phyloP scores from a whole-genome alignment of 2,888 invertebrate species.

The Ariolimax columbianus region DNA sequence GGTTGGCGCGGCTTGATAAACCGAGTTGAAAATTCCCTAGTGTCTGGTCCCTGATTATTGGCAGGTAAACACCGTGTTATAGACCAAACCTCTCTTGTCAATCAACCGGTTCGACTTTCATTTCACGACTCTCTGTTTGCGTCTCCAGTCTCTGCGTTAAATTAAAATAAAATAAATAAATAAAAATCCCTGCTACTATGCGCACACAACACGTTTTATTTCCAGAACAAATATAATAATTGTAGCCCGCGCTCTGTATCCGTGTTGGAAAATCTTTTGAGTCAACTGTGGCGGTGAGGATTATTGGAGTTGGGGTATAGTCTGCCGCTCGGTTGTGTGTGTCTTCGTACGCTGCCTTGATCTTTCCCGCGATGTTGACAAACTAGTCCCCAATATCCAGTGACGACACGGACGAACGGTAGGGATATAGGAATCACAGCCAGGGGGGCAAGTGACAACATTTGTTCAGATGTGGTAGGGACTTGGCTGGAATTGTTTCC shows the following conservation, averaged over 20 bases:
- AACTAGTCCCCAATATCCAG: constrained; percentile 19
- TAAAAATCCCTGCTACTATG: not conserved
- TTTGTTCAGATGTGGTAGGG: constrained; percentile 30
- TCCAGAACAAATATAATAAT: constrained; percentile 46
- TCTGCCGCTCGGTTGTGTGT: constrained; percentile 1
- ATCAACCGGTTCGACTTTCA: constrained; percentile 38
- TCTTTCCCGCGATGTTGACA: constrained; percentile 45
- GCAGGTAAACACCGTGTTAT: constrained; percentile 38
- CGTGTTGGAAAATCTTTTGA: constrained; percentile 43
- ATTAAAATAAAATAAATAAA: not conserved
- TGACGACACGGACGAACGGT: not conserved
- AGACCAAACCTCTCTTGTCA: constrained; percentile 29
- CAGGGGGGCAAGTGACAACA: constrained; percentile 24
- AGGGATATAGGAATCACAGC: not conserved
- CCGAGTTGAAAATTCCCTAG: constrained; percentile 7
- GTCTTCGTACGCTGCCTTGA: constrained; percentile 38
- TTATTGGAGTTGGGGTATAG: not conserved
- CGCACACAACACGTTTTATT: constrained; percentile 42
- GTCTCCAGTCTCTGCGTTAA: not conserved
- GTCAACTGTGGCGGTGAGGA: constrained; percentile 22
- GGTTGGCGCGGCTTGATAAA: constrained; percentile 19
- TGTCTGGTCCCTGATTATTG: constrained; percentile 34
- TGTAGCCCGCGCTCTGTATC: constrained; percentile 34
- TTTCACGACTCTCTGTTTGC: constrained; percentile 6
- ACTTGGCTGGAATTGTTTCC: constrained; percentile 24